Evolutionary conservation across 2,888 invertebrate genomes (phyloP).

Genomic region (Doris montereyensis): DNA sequence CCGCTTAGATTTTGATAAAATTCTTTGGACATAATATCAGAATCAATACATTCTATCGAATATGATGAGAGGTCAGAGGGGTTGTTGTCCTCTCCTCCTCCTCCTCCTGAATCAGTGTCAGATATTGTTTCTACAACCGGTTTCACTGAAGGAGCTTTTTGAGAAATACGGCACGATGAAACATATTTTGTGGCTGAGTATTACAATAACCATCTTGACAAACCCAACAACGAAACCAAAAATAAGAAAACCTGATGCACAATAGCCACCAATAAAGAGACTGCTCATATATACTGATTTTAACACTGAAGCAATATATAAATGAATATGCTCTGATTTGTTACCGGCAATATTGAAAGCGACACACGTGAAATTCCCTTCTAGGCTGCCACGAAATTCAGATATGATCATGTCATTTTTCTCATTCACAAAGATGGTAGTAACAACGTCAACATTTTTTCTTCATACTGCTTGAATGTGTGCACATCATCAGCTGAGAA

Average conservation of each 20-base stretch:
- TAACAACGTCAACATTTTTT: constrained; percentile 60
- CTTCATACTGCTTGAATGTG: constrained; percentile 53
- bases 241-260: constrained; percentile 48
- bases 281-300: constrained; percentile 47
- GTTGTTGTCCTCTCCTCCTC: too few species aligned
- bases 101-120: too few species aligned
- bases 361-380: constrained; percentile 61
- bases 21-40: background rate
- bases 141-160: constrained; percentile 1
- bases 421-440: constrained; percentile 43
- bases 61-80: too few species aligned
- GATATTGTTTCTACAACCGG: too few species aligned
- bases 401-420: constrained; percentile 42
- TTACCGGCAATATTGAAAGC: constrained; percentile 57
- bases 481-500: too few species aligned
- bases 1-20: constrained; percentile 5
- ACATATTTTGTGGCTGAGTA: constrained; percentile 38
- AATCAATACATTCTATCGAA: background rate
- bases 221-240: constrained; percentile 56
- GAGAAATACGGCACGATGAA: constrained; percentile 37
- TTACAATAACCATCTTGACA: constrained; percentile 47
- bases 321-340: constrained; percentile 45
- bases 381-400: constrained; percentile 56
- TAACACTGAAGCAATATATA: constrained; percentile 48
- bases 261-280: constrained; percentile 52